Base-by-base conservation (phyloP, 2,797 vertebrate species). In the Anguilla anguilla region DNA sequence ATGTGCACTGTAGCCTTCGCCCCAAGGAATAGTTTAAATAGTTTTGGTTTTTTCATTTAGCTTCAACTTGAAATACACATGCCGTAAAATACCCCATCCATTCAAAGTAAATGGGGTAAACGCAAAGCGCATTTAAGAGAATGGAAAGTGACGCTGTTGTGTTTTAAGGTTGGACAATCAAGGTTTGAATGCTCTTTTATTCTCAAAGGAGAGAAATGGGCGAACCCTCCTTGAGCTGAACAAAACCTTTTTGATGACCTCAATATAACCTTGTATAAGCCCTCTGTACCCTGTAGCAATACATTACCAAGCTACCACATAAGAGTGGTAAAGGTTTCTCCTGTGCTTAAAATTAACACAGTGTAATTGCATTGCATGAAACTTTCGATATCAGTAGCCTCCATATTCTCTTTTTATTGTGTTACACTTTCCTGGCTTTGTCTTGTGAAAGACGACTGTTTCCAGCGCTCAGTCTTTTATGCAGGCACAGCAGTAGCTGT, bases 11-110 rank as follows among this genome's bases (percentile, higher is more conserved):
- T 79, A 82, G 86, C 57, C 67, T 85, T 86, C 57, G 59, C 87
- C 39, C 85, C 61, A 46, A 84, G 69, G 84, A 88, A 89, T 87
- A 89, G 46, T 86, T 89, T 86, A 74, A 89, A 87, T 89, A 89
- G 39, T 87, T 90, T 83, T 72, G 77, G 81, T 86, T 88, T 69
- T 77, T 90, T 51, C 84, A 87, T 87, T 87, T 83, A 74, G 86
- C 57, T 90, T 83, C 77, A 79, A 74, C 53, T 67, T 87, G 77
- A 88, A 87, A 83, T 84, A 83, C 69, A 85, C 51, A 89, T 53
- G 59, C 61, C 35, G 46, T 88, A 81, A 87, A 85, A 85, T 43
- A 43, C 0, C 25, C 5, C 31, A 83, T 77, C 69, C 59, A 79
- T 84, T 86, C 22, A 35, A 61, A n/a, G 85, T 49, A 77, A 83